These are phyloP conservation scores for Crotalus horridus DNA, from an alignment of 2,113 vertebrate species.

Conservation along the genomic window DNA sequence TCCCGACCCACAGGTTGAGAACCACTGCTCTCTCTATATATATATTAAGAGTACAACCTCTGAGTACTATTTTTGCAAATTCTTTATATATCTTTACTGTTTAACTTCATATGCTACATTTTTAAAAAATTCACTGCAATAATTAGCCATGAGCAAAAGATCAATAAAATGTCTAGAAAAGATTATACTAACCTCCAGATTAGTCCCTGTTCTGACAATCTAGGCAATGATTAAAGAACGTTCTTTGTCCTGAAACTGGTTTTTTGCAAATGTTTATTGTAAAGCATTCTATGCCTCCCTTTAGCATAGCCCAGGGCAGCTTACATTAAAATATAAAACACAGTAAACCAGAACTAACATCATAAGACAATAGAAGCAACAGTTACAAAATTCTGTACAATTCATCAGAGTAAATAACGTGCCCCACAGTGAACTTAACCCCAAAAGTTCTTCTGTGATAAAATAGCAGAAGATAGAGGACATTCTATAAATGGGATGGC, in stretches of 20 bases:
- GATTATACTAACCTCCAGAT: neutral
- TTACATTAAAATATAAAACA: neutral
- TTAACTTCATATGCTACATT: neutral
- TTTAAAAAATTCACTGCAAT: constrained; percentile 15
- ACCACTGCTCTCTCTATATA: neutral
- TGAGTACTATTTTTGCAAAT: neutral
- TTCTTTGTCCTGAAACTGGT: neutral
- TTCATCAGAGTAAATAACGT: neutral
- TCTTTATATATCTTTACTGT: neutral
- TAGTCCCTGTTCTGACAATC: neutral
- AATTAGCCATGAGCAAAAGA: constrained; percentile 47
- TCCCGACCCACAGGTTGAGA: no score
- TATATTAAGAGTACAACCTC: neutral
- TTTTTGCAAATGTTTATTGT: neutral
- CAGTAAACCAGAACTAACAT: neutral
- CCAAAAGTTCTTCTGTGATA: neutral
- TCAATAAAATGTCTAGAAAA: constrained; percentile 18
- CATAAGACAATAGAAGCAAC: neutral
- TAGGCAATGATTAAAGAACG: neutral
- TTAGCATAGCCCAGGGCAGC: neutral
- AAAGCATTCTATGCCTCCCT: neutral
- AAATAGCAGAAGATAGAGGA: neutral
- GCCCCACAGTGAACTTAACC: neutral
- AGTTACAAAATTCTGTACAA: neutral
- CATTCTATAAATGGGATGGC: neutral